These are phyloP conservation scores for Sitophilus oryzae DNA, from an alignment of 1,140 invertebrate genomes.

Conservation along the genomic window DNA sequence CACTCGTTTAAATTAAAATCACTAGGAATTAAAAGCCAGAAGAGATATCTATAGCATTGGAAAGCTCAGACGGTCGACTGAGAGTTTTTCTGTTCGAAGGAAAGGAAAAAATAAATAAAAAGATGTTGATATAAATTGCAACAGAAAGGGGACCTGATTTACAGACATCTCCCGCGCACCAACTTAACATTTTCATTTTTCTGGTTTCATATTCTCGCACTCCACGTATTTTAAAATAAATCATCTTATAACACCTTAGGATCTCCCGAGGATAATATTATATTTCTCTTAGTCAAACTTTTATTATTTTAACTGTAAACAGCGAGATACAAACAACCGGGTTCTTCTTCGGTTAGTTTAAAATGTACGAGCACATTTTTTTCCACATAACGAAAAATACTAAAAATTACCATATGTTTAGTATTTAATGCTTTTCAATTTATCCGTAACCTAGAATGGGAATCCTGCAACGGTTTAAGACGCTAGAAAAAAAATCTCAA, in stretches of 20 bases:
- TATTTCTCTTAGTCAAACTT: slow-evolving; percentile 8
- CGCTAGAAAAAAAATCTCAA: too few relatives aligned
- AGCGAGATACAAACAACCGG: not conserved
- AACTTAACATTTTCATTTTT: slow-evolving; percentile 20
- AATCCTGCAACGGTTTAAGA: too few relatives aligned
- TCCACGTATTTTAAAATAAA: slow-evolving; percentile 17
- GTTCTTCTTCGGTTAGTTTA: not conserved
- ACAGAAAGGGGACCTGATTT: slow-evolving; percentile 15
- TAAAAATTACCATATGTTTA: too few relatives aligned
- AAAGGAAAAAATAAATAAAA: slow-evolving; percentile 15
- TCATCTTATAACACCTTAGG: slow-evolving; percentile 16
- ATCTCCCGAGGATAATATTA: slow-evolving; percentile 8
- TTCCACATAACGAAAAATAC: too few relatives aligned
- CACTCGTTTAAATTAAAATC: slow-evolving; percentile 22
- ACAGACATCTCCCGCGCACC: slow-evolving; percentile 9
- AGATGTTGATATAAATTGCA: slow-evolving; percentile 21
- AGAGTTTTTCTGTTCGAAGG: slow-evolving; percentile 7
- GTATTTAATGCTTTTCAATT: too few relatives aligned
- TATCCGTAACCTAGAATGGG: too few relatives aligned
- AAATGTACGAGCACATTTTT: too few relatives aligned
- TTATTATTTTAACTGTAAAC: slow-evolving; percentile 8
- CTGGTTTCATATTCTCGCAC: slow-evolving; percentile 16
- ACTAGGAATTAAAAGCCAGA: slow-evolving; percentile 17
- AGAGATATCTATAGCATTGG: slow-evolving; percentile 20
- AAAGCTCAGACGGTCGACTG: slow-evolving; percentile 9